Percentiles rank a stretch among this genome's conserved stretches.
Evolutionary conservation across 2,888 invertebrate genomes (phyloP).

Genomic region (Sphaerophoria rueppellii): DNA sequence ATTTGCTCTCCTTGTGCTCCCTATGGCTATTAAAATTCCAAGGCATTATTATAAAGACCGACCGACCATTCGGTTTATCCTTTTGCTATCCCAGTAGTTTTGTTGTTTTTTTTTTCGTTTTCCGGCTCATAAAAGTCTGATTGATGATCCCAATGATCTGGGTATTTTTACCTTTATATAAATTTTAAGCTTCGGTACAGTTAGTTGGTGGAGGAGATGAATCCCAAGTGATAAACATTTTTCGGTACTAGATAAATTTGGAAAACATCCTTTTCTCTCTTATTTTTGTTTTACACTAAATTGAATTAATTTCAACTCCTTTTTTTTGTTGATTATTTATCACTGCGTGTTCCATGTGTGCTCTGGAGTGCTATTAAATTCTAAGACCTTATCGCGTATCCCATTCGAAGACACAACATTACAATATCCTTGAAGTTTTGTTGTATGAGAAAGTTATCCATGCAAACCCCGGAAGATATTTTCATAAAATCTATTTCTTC

Average conservation of each 20-base stretch:
- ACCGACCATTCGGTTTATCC: slow-evolving; percentile 21
- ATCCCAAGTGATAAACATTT: slow-evolving; percentile 47
- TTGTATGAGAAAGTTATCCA: background rate
- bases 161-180: slow-evolving; percentile 26
- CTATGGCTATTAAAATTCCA: slow-evolving; percentile 58
- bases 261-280: slow-evolving; percentile 12
- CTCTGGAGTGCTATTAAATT: slow-evolving; percentile 54
- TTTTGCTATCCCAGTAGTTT: slow-evolving; percentile 5
- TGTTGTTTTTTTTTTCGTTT: background rate
- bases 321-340: slow-evolving; percentile 56
- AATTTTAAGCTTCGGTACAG: background rate
- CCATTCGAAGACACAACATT: background rate
- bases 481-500: slow-evolving; percentile 22
- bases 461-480: background rate
- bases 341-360: slow-evolving; percentile 17
- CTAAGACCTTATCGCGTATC: background rate
- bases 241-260: slow-evolving; percentile 16
- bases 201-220: background rate
- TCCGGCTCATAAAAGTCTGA: slow-evolving; percentile 54
- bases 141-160: slow-evolving; percentile 58
- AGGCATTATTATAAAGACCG: slow-evolving; percentile 20
- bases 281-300: slow-evolving; percentile 47
- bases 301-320: slow-evolving; percentile 69
- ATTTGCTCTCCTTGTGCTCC: slow-evolving; percentile 3
- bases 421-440: slow-evolving; percentile 13